Conservation (phyloP, 1,140 invertebrate species). For the Drosophila tristis region DNA sequence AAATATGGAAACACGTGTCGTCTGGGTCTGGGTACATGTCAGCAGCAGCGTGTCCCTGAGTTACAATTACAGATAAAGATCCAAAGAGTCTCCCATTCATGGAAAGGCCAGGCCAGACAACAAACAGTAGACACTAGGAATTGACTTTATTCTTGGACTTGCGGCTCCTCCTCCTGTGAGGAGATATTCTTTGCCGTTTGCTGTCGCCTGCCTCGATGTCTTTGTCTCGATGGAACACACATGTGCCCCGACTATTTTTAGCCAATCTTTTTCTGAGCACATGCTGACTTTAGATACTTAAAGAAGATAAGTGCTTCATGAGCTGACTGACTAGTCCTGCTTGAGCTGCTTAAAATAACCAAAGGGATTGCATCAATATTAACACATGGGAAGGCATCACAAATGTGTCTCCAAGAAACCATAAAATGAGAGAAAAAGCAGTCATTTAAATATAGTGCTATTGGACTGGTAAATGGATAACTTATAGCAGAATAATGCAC, state of each 20-base stretch:
- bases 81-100: slow-evolving; percentile 36
- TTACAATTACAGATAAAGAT: slow-evolving; percentile 37
- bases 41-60: slow-evolving; percentile 43
- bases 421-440: not conserved
- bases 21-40: slow-evolving; percentile 45
- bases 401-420: slow-evolving; percentile 24
- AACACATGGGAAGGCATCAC: slow-evolving; percentile 31
- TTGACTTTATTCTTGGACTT: slow-evolving; percentile 27
- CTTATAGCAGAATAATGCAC: too few relatives aligned
- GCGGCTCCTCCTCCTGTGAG: slow-evolving; percentile 11
- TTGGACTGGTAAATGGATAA: too few relatives aligned
- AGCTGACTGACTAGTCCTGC: slow-evolving; percentile 26
- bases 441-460: too few relatives aligned
- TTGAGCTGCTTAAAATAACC: slow-evolving; percentile 29
- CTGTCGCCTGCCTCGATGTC: slow-evolving; percentile 15
- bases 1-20: slow-evolving; percentile 45
- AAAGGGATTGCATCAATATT: slow-evolving; percentile 25
- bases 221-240: slow-evolving; percentile 25
- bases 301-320: slow-evolving; percentile 15
- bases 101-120: slow-evolving; percentile 1
- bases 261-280: slow-evolving; percentile 26
- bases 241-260: slow-evolving; percentile 39
- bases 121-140: slow-evolving; percentile 17
- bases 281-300: slow-evolving; percentile 39
- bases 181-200: slow-evolving; percentile 23